Percentiles rank a stretch among this genome's conserved stretches.
Conservation (phyloP, 1,140 invertebrate species). For the Drosophila pseudoobscura region DNA sequence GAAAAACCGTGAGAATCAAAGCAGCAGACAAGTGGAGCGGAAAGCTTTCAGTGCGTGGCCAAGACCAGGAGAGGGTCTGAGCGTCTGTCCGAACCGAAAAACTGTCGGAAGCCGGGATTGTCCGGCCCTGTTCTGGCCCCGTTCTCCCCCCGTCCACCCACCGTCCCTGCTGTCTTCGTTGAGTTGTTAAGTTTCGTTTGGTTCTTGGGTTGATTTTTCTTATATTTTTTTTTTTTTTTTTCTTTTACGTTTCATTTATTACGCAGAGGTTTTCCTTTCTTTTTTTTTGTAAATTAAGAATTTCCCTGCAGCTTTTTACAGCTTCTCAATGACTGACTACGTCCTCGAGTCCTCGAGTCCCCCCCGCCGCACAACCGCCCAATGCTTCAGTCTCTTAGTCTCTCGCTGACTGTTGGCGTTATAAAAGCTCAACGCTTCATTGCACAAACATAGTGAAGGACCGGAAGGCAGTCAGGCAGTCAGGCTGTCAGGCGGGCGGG, state of each 20-base stretch:
- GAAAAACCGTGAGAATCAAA: constrained; percentile 78
- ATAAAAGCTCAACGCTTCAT: constrained; percentile 78
- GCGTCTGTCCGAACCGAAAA: constrained; percentile 47
- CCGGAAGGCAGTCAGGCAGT: constrained; percentile 47
- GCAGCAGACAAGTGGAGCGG: constrained; percentile 76
- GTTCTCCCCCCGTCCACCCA: constrained; percentile 1
- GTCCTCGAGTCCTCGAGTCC: constrained; percentile 11
- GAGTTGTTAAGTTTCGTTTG: constrained; percentile 63
- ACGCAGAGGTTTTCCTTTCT: constrained; percentile 54
- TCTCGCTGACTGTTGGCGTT: constrained; percentile 73
- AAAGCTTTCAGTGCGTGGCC: constrained; percentile 73
- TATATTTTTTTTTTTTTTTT: constrained; percentile 58
- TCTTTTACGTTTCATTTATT: constrained; percentile 73
- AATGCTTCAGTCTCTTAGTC: constrained; percentile 52
- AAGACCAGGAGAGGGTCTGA: constrained; percentile 11
- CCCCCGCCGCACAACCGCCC: constrained; percentile 6
- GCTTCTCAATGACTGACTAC: constrained; percentile 61
- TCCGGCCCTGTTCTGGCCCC: constrained; percentile 34
- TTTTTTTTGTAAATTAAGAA: constrained; percentile 71
- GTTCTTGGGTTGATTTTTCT: too few species aligned
- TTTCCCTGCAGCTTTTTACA: constrained; percentile 71
- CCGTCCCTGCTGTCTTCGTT: constrained; percentile 8
- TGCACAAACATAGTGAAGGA: constrained; percentile 73
- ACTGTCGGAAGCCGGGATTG: constrained; percentile 52
- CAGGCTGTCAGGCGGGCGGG: constrained; percentile 21